Evolutionary conservation across 2,888 invertebrate species (phyloP).

Genomic region (Hyposoter dolosus): DNA sequence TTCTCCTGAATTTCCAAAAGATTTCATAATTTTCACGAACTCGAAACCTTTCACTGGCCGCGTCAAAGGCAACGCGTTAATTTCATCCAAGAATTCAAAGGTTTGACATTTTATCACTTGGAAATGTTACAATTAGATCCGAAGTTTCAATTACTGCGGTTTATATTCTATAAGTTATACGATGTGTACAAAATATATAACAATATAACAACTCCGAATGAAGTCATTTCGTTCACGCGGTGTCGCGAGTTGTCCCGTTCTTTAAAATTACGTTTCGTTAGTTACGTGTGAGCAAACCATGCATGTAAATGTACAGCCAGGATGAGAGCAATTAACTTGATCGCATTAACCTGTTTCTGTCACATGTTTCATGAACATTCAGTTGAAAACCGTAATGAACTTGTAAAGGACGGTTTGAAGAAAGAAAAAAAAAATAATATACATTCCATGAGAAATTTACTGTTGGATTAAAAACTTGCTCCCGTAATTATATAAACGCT

Average conservation of each 20-base stretch:
- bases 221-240: neutral
- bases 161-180: neutral
- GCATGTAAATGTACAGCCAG: slow-evolving; percentile 10
- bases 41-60: neutral
- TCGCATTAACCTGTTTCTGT: slow-evolving; percentile 55
- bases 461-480: neutral
- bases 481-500: neutral
- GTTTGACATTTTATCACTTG: neutral
- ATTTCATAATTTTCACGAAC: neutral
- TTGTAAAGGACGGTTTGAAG: neutral
- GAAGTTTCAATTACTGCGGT: neutral
- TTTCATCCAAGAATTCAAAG: neutral
- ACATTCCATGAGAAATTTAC: neutral
- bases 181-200: neutral
- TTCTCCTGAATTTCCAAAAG: neutral
- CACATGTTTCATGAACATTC: slow-evolving; percentile 3
- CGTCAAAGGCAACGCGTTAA: neutral
- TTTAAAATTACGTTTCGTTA: slow-evolving; percentile 43
- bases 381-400: slow-evolving; percentile 30
- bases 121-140: neutral
- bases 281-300: neutral
- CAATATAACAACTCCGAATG: neutral
- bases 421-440: neutral
- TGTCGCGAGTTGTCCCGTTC: slow-evolving; percentile 18
- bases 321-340: slow-evolving; percentile 61